phyloP scores from a whole-genome alignment of 2,797 vertebrate species.

The Hirundo rustica region DNA sequence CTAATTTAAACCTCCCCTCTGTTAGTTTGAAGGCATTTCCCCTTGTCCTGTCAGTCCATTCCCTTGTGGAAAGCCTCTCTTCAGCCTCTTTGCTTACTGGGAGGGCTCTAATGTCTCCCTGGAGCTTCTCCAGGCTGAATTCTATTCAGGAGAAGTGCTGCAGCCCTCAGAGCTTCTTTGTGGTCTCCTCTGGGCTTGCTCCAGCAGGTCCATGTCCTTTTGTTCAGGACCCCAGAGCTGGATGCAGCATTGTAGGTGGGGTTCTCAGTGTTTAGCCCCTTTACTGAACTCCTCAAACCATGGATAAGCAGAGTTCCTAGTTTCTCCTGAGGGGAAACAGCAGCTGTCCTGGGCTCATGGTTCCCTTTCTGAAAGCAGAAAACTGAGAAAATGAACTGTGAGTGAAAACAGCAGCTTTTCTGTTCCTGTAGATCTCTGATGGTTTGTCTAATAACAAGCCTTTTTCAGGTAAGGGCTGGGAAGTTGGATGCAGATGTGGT shows the following conservation, averaged over 20 bases:
- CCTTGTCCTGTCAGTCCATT: not conserved
- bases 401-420: not conserved
- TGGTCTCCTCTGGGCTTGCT: not conserved
- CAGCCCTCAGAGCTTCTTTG: not conserved
- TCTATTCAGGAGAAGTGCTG: not conserved
- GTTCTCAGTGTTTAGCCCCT: not conserved
- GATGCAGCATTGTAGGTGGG: not conserved
- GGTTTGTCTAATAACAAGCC: not conserved
- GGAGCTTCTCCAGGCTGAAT: not conserved
- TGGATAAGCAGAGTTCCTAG: fast-evolving
- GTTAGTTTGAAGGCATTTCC: not conserved
- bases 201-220: not conserved
- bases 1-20: not conserved
- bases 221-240: too few species aligned
- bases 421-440: not conserved
- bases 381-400: not conserved
- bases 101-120: too few species aligned
- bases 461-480: not conserved
- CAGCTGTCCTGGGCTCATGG: not conserved
- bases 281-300: not conserved
- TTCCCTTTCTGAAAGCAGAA: not conserved
- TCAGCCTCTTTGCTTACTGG: not conserved
- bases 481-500: not conserved
- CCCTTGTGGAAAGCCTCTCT: not conserved
- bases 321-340: not conserved